Evolutionary conservation across 2,888 invertebrate species (phyloP), one percentile per base, ranked within the genome.

Genomic region (Cyaniris semiargus): DNA sequence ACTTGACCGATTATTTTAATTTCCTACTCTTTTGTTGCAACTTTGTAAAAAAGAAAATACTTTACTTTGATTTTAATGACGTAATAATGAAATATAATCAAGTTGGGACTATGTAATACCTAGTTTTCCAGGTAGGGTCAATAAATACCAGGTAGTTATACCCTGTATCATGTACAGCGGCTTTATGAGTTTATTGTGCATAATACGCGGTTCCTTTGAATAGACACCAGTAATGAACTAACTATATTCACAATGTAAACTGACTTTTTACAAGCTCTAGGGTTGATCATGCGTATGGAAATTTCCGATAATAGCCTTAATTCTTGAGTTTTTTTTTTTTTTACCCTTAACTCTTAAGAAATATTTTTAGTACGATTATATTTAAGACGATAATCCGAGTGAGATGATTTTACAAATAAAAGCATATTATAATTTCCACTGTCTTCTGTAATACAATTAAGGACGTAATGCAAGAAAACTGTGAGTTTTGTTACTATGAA

Each of bases 121-220:
- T 70, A 76, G 66, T 77, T 77, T 71, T 58, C 72, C 38, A 58
- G 38, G 58, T 77, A 34, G 38, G 44, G 60, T 60, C 70, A 53
- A 70, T 70, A 60, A 56, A 72, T 27, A 38, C 71, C 71, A 38
- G 38, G 53, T 48, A 27, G 76, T 76, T 82, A 53, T 53, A 83
- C 83, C 81, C 79, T 82, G 84, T 82, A 85, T 85, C 81, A 77
- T 79, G 79, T 79, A 78, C 78, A 77, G 76, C 77, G 44, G 58
- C 76, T 89, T 89, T 90, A 90, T 89, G 80, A 74, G 78, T 90
- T 91, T 90, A 91, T 85, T 86, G 86, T 83, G 80, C 82, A 83
- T 89, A 88, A 90, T 90, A 83, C 83, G 83, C 87, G 84, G 86
- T 81, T 78, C 81, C 84, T 86, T 87, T 86, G 83, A 83, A 77